Conservation (phyloP, 2,113 vertebrate species). For the Spermophilus dauricus region DNA sequence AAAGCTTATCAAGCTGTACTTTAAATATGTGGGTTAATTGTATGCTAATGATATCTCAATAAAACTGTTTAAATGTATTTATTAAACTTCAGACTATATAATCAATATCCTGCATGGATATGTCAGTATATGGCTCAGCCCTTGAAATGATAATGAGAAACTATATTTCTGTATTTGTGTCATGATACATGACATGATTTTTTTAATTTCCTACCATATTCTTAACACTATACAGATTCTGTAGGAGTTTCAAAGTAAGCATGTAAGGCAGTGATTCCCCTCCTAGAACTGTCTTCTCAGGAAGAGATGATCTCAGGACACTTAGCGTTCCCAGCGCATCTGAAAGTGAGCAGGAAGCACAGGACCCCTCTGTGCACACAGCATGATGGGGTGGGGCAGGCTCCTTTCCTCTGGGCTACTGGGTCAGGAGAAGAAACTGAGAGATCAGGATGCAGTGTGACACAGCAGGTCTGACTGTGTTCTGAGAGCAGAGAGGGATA, state of each 20-base stretch:
- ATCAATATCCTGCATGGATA: too few species aligned
- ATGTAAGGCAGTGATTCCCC: neutral
- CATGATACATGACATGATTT: neutral
- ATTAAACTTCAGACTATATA: neutral
- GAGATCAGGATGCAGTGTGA: too few species aligned
- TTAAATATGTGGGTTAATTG: neutral
- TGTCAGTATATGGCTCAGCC: neutral
- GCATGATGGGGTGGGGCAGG: too few species aligned
- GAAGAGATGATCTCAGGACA: neutral
- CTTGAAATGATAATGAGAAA: neutral
- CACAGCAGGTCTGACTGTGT: neutral
- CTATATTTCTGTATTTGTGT: neutral
- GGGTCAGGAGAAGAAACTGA: too few species aligned
- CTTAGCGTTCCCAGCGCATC: neutral
- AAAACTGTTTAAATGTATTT: neutral
- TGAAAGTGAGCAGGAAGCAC: neutral
- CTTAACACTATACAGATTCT: neutral
- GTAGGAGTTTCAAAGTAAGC: neutral
- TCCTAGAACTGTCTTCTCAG: neutral
- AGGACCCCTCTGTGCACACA: too few species aligned
- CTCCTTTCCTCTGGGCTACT: too few species aligned
- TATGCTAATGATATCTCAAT: neutral
- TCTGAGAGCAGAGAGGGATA: neutral
- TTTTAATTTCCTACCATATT: neutral
- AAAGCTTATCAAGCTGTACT: neutral